These are phyloP conservation scores for Tautogolabrus adspersus DNA, from an alignment of 2,113 vertebrate species.

Conservation along the genomic window DNA sequence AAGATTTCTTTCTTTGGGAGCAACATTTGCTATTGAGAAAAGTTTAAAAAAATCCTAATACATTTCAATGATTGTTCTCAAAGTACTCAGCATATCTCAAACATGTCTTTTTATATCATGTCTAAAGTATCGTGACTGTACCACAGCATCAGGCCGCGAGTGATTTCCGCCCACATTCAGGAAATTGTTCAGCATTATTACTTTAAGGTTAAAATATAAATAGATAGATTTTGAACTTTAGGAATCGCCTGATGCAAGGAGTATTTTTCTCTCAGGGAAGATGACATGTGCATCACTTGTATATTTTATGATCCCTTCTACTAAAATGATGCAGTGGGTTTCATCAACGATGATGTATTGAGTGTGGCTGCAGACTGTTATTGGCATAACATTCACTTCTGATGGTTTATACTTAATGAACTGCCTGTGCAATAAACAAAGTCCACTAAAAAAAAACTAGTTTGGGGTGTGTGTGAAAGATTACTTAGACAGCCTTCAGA, in stretches of 20 bases:
- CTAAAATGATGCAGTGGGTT: slow-evolving; percentile 59
- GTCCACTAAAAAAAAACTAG: slow-evolving; percentile 27
- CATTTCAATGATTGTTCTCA: no score
- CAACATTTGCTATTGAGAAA: no score
- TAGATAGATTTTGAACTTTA: slow-evolving; percentile 18
- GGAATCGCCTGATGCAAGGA: slow-evolving; percentile 4
- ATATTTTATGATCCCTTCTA: slow-evolving; percentile 46
- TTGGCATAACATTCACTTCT: slow-evolving; percentile 67
- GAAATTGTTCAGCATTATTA: background rate
- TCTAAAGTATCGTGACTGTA: background rate
- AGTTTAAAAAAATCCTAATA: no score
- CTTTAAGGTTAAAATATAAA: background rate
- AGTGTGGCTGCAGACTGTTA: slow-evolving; percentile 57
- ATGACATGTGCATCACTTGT: slow-evolving; percentile 32
- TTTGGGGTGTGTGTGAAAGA: slow-evolving; percentile 56
- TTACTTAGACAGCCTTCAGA: slow-evolving; percentile 32
- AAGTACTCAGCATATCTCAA: no score
- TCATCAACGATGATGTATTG: slow-evolving; percentile 67
- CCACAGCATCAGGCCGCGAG: background rate
- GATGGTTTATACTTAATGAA: slow-evolving; percentile 76
- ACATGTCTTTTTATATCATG: no score
- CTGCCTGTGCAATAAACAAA: slow-evolving; percentile 69
- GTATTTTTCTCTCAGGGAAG: background rate
- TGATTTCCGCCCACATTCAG: no score
- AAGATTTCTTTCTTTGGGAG: background rate